Conservation (phyloP, 2,113 vertebrate genomes). For the Carlito syrichta region DNA sequence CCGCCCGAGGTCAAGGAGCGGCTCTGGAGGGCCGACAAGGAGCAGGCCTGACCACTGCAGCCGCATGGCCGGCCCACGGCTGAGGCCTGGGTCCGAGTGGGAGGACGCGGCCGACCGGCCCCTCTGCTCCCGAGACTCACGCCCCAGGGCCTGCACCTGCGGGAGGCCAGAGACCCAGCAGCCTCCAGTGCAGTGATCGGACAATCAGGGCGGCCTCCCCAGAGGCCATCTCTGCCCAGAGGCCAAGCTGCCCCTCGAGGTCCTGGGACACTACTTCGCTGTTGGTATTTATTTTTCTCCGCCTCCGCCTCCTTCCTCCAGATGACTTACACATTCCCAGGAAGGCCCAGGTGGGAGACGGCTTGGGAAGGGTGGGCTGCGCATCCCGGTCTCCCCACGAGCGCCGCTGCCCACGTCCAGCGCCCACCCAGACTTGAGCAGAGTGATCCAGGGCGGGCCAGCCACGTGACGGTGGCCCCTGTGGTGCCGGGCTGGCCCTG, state of each 20-base stretch:
- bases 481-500: background rate
- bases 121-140: conserved; percentile 31
- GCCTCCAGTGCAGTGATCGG: conserved; percentile 13
- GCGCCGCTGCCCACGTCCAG: background rate
- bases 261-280: conserved; percentile 21
- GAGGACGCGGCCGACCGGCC: conserved; percentile 70
- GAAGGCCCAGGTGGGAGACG: background rate
- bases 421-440: background rate
- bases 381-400: background rate
- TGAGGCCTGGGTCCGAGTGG: background rate
- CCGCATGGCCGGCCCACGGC: too few relatives aligned
- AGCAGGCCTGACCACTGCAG: conserved; percentile 87
- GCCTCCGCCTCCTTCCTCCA: background rate
- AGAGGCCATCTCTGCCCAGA: background rate
- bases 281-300: conserved; percentile 67
- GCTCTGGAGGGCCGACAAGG: conserved; percentile 94
- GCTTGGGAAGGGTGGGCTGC: background rate
- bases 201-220: conserved; percentile 46
- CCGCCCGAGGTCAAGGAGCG: conserved; percentile 95
- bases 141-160: background rate
- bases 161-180: background rate
- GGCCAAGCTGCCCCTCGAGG: background rate
- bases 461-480: fast-evolving
- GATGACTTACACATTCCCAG: conserved; percentile 62
- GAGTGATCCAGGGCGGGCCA: background rate